Evolutionary conservation across 2,797 vertebrate species (phyloP).

Genomic region (Betta splendens): DNA sequence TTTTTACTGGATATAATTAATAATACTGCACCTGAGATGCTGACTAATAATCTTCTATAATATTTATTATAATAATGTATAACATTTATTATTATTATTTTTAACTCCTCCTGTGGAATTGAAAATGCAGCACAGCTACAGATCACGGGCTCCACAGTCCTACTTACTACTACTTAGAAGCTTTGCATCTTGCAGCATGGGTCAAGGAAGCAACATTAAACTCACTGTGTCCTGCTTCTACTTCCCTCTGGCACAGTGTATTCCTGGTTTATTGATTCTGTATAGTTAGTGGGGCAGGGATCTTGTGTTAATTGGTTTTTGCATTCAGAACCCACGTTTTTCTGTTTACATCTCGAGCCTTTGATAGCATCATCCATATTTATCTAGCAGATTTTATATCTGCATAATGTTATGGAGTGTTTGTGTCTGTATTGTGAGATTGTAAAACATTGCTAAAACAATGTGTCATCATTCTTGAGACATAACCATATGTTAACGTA

Average conservation of each 20-base stretch:
- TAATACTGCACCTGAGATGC: too few relatives aligned
- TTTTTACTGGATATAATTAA: too few relatives aligned
- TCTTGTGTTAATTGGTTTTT: slow-evolving; percentile 32
- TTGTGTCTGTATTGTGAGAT: slow-evolving; percentile 27
- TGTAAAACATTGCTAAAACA: slow-evolving; percentile 34
- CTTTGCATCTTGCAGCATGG: too few relatives aligned
- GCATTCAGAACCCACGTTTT: slow-evolving; percentile 33
- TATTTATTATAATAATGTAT: too few relatives aligned
- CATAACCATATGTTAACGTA: slow-evolving; percentile 31
- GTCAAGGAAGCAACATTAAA: not conserved
- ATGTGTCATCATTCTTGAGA: slow-evolving; percentile 23
- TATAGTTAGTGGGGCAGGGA: slow-evolving; percentile 9
- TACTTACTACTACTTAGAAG: too few relatives aligned
- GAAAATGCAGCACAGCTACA: too few relatives aligned
- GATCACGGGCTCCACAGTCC: too few relatives aligned
- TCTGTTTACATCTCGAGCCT: slow-evolving; percentile 31
- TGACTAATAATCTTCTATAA: too few relatives aligned
- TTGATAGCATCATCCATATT: slow-evolving; percentile 46
- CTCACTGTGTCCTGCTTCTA: not conserved
- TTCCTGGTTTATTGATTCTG: not conserved
- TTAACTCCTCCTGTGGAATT: too few relatives aligned
- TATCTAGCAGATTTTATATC: slow-evolving; percentile 42
- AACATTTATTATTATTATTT: too few relatives aligned
- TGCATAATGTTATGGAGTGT: slow-evolving; percentile 41
- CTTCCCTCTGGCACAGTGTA: not conserved